phyloP scores from a whole-genome alignment of 2,113 vertebrate genomes.

The Phodopus roborovskii region DNA sequence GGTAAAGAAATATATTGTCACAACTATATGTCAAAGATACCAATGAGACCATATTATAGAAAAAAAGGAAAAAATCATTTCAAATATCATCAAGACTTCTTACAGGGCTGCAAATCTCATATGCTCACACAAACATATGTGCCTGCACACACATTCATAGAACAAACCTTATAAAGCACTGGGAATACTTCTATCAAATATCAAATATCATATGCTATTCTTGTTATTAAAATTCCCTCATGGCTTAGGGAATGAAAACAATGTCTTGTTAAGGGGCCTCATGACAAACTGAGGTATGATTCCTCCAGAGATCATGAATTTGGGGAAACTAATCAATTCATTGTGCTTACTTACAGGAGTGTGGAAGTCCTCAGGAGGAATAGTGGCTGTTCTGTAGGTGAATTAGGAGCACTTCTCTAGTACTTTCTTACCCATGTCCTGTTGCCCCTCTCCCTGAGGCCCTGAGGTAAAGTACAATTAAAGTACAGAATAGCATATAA shows the following conservation, averaged over 20 bases:
- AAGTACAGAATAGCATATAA: not conserved
- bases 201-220: not conserved
- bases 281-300: not conserved
- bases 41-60: fast-evolving
- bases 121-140: fast-evolving
- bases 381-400: no score
- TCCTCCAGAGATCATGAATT: not conserved
- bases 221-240: not conserved
- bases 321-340: not conserved
- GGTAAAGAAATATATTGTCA: not conserved
- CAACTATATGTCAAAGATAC: not conserved
- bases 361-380: no score
- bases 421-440: no score
- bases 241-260: not conserved
- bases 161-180: not conserved
- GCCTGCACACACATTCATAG: not conserved
- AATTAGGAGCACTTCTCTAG: not conserved
- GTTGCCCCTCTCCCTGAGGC: not conserved
- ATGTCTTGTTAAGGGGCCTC: not conserved
- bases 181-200: not conserved
- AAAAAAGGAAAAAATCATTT: not conserved
- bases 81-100: not conserved
- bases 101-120: not conserved
- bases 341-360: not conserved
- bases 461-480: not conserved